Evolutionary conservation across 2,797 vertebrate genomes (phyloP).

Genomic region (Alosa sapidissima): DNA sequence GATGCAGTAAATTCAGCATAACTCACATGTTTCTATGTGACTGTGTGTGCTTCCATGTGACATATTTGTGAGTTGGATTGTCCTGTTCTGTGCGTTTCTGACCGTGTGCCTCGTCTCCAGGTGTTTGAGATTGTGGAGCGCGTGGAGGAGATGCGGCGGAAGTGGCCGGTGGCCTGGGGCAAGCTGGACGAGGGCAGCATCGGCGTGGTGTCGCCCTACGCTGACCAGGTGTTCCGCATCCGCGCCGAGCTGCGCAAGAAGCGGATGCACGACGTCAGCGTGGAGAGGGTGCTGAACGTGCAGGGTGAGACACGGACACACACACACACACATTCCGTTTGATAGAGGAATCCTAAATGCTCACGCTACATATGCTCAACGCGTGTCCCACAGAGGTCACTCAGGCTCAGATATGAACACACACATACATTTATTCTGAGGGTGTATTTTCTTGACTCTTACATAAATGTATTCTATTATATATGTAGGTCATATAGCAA

Average conservation of each 20-base stretch:
- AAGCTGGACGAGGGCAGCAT: slow-evolving; percentile 97
- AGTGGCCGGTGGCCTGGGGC: slow-evolving; percentile 98
- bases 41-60: neutral
- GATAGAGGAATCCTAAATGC: no score
- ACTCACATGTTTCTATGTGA: neutral
- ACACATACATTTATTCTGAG: no score
- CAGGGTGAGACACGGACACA: slow-evolving; percentile 82
- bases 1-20: neutral
- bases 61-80: neutral
- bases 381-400: no score
- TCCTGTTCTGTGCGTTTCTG: neutral
- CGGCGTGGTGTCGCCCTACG: slow-evolving; percentile 95
- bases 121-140: slow-evolving; percentile 98
- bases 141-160: slow-evolving; percentile 94
- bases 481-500: no score
- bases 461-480: no score
- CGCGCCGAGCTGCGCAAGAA: slow-evolving; percentile 97
- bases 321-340: neutral
- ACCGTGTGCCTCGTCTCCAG: slow-evolving; percentile 62
- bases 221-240: slow-evolving; percentile 97
- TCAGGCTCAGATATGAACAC: neutral
- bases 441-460: no score
- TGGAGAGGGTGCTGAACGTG: slow-evolving; percentile 96
- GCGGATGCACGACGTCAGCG: slow-evolving; percentile 94
- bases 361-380: no score